These are phyloP conservation scores for Phania funesta DNA, from an alignment of 2,888 invertebrate genomes.

Conservation along the genomic window DNA sequence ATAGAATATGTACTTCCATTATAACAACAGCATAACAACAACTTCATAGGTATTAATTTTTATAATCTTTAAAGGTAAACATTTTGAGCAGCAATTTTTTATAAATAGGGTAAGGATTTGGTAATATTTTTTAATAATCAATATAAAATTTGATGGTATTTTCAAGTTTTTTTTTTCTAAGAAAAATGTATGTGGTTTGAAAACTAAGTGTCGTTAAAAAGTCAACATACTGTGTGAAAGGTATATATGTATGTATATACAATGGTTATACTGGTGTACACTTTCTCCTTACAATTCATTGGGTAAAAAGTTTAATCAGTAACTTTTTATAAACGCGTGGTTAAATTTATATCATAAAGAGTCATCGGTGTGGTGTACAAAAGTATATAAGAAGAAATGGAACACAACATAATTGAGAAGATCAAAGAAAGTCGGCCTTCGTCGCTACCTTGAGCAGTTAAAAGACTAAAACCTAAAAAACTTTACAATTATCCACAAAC, in stretches of 20 bases:
- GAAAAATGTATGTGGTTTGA: conserved; percentile 35
- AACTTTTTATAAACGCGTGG: conserved; percentile 6
- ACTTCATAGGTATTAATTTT: not conserved
- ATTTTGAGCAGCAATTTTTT: conserved; percentile 56
- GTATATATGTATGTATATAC: not conserved
- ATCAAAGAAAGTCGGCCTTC: not conserved
- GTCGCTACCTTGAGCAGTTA: conserved; percentile 3
- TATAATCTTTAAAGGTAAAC: not conserved
- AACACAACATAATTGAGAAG: not conserved
- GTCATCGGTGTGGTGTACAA: not conserved
- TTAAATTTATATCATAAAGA: conserved; percentile 22
- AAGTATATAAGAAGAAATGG: not conserved
- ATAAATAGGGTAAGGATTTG: conserved; percentile 44
- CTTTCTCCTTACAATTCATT: not conserved
- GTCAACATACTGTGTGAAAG: conserved; percentile 26
- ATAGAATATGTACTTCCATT: not conserved
- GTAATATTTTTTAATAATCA: conserved; percentile 38
- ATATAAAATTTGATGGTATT: conserved; percentile 60
- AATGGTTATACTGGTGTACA: not conserved
- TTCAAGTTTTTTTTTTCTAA: conserved; percentile 57
- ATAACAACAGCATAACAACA: not conserved
- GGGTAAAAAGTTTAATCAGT: conserved; percentile 7
- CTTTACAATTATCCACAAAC: conserved; percentile 58
- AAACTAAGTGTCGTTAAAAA: conserved; percentile 20
- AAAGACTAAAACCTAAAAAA: conserved; percentile 17